A percentile compares a stretch with the other conserved stretches of the same genome.
Conservation (phyloP, 2,113 vertebrate species). For the Aplodontia rufa region DNA sequence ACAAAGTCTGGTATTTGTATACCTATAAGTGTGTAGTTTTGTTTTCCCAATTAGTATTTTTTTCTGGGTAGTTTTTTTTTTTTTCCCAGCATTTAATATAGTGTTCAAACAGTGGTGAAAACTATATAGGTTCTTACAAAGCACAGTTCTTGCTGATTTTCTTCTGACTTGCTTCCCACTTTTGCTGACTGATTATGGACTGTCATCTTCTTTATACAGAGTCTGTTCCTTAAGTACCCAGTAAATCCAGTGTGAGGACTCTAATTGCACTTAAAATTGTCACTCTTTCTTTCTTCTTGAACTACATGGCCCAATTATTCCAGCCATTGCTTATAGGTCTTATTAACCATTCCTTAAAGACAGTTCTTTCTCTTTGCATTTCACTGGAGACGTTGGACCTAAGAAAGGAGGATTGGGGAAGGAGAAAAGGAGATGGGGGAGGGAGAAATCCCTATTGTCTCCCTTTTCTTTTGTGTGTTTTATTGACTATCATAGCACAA, state of each 20-base stretch:
- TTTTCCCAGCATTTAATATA: background rate
- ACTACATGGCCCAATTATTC: background rate
- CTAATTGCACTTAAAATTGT: background rate
- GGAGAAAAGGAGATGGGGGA: rapidly evolving
- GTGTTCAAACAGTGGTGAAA: background rate
- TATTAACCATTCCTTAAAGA: background rate
- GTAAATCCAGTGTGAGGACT: slow-evolving; percentile 14
- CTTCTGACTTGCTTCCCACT: background rate
- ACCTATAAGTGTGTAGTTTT: background rate
- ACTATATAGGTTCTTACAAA: background rate
- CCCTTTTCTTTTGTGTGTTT: background rate
- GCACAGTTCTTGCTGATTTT: background rate
- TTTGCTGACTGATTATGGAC: background rate
- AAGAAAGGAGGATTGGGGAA: background rate
- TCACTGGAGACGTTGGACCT: background rate
- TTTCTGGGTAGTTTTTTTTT: background rate
- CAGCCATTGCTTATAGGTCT: background rate
- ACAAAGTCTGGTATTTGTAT: background rate
- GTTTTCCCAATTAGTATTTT: background rate
- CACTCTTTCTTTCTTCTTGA: background rate
- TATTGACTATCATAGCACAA: background rate
- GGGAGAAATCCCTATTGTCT: background rate
- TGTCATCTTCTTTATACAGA: background rate
- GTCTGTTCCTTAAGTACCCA: background rate
- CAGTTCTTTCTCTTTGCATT: background rate